Evolutionary conservation across 2,888 invertebrate genomes (phyloP), one percentile per base, ranked within the genome.

Genomic region (Phlogophora meticulosa): DNA sequence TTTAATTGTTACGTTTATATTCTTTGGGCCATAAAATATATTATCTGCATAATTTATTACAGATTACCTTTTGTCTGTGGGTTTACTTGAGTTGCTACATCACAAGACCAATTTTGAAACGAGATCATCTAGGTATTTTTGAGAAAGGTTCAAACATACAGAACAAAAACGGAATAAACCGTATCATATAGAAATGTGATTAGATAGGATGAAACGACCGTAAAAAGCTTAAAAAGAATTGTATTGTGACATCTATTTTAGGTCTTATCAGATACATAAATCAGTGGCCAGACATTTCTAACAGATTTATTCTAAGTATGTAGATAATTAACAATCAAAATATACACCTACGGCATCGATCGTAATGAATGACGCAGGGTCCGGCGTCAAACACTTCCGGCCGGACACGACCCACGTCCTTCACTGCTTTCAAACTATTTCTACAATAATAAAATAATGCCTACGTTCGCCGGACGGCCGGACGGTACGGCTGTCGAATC

Each of bases 321-420:
- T 78, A 83, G 75, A 74, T 85, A 89, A 88, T 90, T 88, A 89
- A 86, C 86, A 87, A 86, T 85, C 83, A 81, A 83, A 86, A 82
- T 78, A 78, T 82, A 82, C 83, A 84, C 82, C 80, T 76, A 82
- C 80, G 68, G 68, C 78, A 88, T 90, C 85, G 88, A 90, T 87
- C 62, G 75, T 85, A 85, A 87, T 89, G 88, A 91, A 90, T 88
- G 84, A 85, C 77, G 74, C 63, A 72, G 85, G 88, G 86, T 86
- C 89, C 90, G 88, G 89, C 93, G 93, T 84, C 91, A 86, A 88
- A 85, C 90, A 82, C 86, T 86, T 91, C 91, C 91, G 90, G 87
- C 82, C 92, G 88, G 91, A 90, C 88, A 80, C 89, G 90, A 89
- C 92, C 90, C 91, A 89, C 88, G 91, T 90, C 90, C 87, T 87